Evolutionary conservation across 2,797 vertebrate species (phyloP).

Genomic region (Eremophila alpestris): DNA sequence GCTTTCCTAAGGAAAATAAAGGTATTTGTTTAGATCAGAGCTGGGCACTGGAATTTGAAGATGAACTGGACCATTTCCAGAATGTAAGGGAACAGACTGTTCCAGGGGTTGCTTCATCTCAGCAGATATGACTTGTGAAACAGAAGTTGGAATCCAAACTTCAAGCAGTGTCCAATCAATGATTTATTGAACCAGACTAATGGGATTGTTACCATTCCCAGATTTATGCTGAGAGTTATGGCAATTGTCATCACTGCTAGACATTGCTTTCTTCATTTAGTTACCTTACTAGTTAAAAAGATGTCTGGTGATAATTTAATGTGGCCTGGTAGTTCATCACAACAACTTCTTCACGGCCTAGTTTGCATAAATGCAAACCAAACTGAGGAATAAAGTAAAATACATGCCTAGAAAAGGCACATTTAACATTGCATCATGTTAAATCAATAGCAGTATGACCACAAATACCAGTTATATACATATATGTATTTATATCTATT

Average conservation of each 20-base stretch:
- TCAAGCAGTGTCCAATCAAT: neutral
- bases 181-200: neutral
- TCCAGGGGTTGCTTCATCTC: neutral
- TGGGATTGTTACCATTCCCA: neutral
- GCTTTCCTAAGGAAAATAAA: neutral
- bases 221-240: neutral
- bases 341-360: neutral
- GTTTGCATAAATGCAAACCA: neutral
- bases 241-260: neutral
- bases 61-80: neutral
- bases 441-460: neutral
- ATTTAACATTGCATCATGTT: neutral
- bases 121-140: neutral
- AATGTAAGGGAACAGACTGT: neutral
- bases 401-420: neutral
- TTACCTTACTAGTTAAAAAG: neutral
- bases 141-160: neutral
- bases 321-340: neutral
- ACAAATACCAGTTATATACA: neutral
- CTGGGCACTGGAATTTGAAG: neutral
- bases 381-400: neutral
- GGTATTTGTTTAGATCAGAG: neutral
- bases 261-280: neutral
- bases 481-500: too few species aligned
- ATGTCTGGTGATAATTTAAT: neutral